A percentile compares a stretch with the other conserved stretches of the same genome.
phyloP scores from a whole-genome alignment of 2,888 invertebrate genomes.

The Drosophila neonasuta region DNA sequence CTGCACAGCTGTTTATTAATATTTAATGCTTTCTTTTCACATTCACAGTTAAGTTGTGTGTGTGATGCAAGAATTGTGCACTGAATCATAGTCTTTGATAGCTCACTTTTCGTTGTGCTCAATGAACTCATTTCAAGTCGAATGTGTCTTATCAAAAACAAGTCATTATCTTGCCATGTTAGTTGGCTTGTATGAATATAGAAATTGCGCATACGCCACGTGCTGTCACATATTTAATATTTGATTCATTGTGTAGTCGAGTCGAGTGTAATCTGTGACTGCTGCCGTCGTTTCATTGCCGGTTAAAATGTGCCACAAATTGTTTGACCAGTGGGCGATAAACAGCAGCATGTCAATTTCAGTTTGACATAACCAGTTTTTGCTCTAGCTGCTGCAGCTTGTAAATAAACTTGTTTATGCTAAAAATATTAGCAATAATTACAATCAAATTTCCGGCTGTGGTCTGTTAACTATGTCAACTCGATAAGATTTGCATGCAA shows the following conservation, averaged over 20 bases:
- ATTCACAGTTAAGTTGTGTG: background rate
- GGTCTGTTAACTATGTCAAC: slow-evolving; percentile 69
- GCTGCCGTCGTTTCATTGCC: background rate
- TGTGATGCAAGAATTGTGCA: background rate
- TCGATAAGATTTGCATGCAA: slow-evolving; percentile 64
- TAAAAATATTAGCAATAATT: slow-evolving; percentile 59
- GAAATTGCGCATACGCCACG: slow-evolving; percentile 52
- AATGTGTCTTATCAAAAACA: slow-evolving; percentile 44
- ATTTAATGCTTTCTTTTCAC: slow-evolving; percentile 5
- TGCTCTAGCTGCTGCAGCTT: slow-evolving; percentile 13
- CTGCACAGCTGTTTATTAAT: slow-evolving; percentile 19
- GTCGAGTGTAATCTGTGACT: slow-evolving; percentile 9
- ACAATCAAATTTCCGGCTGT: slow-evolving; percentile 70
- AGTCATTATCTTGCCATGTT: slow-evolving; percentile 28
- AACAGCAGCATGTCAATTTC: slow-evolving; percentile 49
- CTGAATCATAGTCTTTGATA: slow-evolving; percentile 14
- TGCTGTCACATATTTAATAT: slow-evolving; percentile 20
- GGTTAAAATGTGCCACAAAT: slow-evolving; percentile 19
- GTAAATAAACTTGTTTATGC: slow-evolving; percentile 62
- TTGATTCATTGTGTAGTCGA: slow-evolving; percentile 16
- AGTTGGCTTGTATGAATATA: slow-evolving; percentile 15
- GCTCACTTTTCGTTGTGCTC: slow-evolving; percentile 8
- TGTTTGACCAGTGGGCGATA: slow-evolving; percentile 49
- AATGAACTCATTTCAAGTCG: slow-evolving; percentile 50
- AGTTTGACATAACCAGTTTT: slow-evolving; percentile 53